Evolutionary conservation across 2,888 invertebrate species (phyloP), one percentile per base, ranked within the genome.

Genomic region (Drosophila longiperda): DNA sequence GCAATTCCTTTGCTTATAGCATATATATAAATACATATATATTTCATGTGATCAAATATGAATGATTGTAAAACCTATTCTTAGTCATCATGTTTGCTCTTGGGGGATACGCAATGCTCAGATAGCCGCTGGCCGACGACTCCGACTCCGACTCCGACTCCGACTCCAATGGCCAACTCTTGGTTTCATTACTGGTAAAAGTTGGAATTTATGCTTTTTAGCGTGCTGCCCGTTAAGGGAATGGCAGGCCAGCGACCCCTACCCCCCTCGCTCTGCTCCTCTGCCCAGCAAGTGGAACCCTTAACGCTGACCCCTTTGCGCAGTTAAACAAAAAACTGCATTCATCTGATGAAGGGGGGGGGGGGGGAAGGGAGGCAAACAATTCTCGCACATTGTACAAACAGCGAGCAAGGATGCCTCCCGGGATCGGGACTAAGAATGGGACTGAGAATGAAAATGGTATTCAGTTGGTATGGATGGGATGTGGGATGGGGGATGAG

Each of bases 381-480:
- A 77, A 72, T 66, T 33, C 78, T 50, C 55, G 62, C 63, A 81
- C 68, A 72, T 64, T 67, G 72, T 61, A 87, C 73, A 87, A 83
- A 87, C 84, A 88, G 66, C 71, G 88, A 79, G 77, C 73, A 85
- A 79, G 77, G 71, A 68, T 82, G 90, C 80, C 90, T 80, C 90
- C 59, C 75, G 85, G 90, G 84, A 86, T 69, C 70, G 53, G 66
- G 58, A 66, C 33, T 36, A 57, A 29, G 40, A 29, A 32, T 48
- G 48, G 49, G 34, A 34, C 45, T 42, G 61, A 32, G 42, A 45
- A 45, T 34, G 61, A 40, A 36, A 54, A 34, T 53, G 61, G 80
- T 9, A 40, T 61, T 42, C 60, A 59, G 49, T 12, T 32, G 50
- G 66, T 12, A 50, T 66, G 80, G 60, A 9, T 1, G 15, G 29